A percentile compares a stretch with the other conserved stretches of the same genome.
phyloP scores from a whole-genome alignment of 2,797 vertebrate genomes.

The Ctenosaura bakeri region DNA sequence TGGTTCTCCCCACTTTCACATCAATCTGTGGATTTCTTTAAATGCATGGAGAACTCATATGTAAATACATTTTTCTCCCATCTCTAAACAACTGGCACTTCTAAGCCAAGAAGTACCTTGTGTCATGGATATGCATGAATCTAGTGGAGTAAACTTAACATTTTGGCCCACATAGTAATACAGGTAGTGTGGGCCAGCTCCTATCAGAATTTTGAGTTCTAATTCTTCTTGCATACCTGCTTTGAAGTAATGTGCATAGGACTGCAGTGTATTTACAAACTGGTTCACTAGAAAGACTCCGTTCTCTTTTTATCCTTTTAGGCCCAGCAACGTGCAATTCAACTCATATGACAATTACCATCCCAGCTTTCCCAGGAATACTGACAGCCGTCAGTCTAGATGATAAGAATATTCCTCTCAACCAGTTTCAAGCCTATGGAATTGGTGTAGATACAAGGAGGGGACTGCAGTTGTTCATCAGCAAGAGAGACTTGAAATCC shows the following conservation, averaged over 20 bases:
- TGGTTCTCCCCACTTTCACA: not conserved
- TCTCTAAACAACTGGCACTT: not conserved
- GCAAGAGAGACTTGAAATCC: conserved; percentile 64
- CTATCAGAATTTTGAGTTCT: not conserved
- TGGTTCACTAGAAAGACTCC: not conserved
- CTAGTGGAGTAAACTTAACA: not conserved
- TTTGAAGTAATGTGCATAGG: not conserved
- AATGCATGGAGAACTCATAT: not conserved
- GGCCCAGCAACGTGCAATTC: conserved; percentile 76
- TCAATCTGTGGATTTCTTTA: not conserved
- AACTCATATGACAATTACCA: conserved; percentile 77
- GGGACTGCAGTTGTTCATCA: conserved; percentile 73
- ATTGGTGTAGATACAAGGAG: conserved; percentile 62
- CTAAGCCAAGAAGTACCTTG: not conserved
- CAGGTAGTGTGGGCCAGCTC: not conserved
- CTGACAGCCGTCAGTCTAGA: conserved; percentile 64
- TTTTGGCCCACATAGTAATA: not conserved
- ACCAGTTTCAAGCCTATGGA: conserved; percentile 59
- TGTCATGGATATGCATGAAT: not conserved
- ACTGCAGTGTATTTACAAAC: not conserved
- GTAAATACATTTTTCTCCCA: not conserved
- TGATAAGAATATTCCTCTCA: conserved; percentile 52
- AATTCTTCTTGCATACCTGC: not conserved
- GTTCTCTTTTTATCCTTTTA: conserved; percentile 45
- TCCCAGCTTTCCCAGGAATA: conserved; percentile 77